Percentiles rank a stretch among this genome's conserved stretches.
Conservation (phyloP, 2,797 vertebrate species). For the Spea hammondii region DNA sequence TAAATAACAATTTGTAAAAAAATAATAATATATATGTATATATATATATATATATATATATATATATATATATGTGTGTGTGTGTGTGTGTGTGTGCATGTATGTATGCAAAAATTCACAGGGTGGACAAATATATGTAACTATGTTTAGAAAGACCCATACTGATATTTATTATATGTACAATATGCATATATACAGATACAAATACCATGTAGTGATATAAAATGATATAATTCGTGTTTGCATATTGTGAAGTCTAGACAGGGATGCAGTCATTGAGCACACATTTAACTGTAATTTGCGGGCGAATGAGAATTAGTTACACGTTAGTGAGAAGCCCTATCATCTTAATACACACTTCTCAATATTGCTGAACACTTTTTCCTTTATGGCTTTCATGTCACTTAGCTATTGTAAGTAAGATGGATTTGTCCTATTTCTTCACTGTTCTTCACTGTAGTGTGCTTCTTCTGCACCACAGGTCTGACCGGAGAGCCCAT, state of each 20-base stretch:
- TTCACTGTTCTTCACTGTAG: conserved; percentile 89
- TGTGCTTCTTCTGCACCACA: conserved; percentile 78
- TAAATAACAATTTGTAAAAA: too few species aligned
- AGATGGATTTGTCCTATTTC: conserved; percentile 98
- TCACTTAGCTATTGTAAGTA: conserved; percentile 98
- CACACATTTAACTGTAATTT: conserved; percentile 46
- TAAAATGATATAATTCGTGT: too few species aligned
- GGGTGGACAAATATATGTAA: background rate
- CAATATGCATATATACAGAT: too few species aligned
- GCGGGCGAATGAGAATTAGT: conserved; percentile 39
- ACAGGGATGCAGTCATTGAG: conserved; percentile 34
- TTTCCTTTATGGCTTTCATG: conserved; percentile 94
- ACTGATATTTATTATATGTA: too few species aligned
- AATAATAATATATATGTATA: conserved; percentile 2
- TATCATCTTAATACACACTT: conserved; percentile 66
- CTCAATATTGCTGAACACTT: conserved; percentile 90
- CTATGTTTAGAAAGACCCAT: too few species aligned
- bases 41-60: background rate
- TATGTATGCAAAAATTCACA: background rate
- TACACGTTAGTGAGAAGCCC: conserved; percentile 31
- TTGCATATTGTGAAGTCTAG: background rate
- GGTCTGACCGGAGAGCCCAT: conserved; percentile 94
- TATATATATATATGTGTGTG: background rate
- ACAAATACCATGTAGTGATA: too few species aligned
- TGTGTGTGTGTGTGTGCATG: background rate